Percentiles rank a stretch among this genome's conserved stretches.
Conservation (phyloP, 2,888 invertebrate genomes). For the Gryllus longicercus region DNA sequence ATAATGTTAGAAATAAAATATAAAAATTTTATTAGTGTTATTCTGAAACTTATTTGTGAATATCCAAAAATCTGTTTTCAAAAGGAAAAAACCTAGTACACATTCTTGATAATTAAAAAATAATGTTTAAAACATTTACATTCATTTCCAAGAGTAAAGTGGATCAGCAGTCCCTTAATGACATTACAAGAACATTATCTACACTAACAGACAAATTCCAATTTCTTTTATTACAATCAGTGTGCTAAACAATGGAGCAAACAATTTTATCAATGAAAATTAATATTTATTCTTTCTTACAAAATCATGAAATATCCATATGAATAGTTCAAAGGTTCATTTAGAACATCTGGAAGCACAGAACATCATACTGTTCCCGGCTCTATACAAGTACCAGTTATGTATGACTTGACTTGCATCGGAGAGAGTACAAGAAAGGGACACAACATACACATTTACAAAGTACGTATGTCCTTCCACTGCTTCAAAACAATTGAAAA, state of each 20-base stretch:
- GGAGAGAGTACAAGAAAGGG: neutral
- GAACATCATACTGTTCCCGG: slow-evolving; percentile 4
- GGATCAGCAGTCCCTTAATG: neutral
- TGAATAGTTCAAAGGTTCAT: neutral
- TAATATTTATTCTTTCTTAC: neutral
- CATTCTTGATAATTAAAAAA: neutral
- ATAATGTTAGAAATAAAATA: no score
- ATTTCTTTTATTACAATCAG: neutral
- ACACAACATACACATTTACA: slow-evolving; percentile 8
- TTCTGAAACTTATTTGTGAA: no score
- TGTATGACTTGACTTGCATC: neutral
- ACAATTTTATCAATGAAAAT: neutral
- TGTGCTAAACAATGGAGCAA: slow-evolving; percentile 10
- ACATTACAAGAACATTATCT: slow-evolving; percentile 3
- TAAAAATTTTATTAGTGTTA: no score
- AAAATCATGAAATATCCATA: neutral
- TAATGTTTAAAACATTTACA: neutral
- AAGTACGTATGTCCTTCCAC: neutral
- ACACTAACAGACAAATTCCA: neutral
- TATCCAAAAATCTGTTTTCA: no score
- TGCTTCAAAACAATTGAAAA: neutral
- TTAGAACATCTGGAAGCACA: slow-evolving; percentile 2
- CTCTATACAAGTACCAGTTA: neutral
- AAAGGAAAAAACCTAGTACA: no score
- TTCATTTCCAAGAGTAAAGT: neutral